Percentiles rank a stretch among this genome's conserved stretches.
These are phyloP conservation scores for Puffinus mauretanicus DNA, from an alignment of 2,113 vertebrate genomes.

Conservation along the genomic window DNA sequence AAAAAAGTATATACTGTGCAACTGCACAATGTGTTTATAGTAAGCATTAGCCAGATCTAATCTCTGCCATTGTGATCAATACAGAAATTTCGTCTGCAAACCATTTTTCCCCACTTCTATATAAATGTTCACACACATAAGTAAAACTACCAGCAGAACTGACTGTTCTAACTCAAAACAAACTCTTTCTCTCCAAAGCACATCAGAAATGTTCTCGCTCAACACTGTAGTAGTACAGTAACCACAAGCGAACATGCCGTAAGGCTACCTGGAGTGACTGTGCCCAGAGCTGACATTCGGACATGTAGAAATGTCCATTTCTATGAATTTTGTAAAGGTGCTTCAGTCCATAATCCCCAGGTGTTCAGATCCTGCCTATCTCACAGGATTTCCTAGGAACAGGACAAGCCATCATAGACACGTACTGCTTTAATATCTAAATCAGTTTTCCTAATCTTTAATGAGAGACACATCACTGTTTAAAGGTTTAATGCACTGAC, in stretches of 20 bases:
- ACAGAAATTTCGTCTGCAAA: neutral
- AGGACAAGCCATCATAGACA: neutral
- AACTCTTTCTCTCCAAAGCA: neutral
- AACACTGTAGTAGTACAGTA: too few species aligned
- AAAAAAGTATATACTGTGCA: neutral
- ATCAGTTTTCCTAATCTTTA: neutral
- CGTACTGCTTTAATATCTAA: neutral
- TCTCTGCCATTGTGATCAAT: neutral
- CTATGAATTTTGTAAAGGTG: neutral
- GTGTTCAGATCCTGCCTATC: neutral
- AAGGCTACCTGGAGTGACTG: too few species aligned
- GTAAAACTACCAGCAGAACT: neutral
- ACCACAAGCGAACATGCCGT: rapidly evolving
- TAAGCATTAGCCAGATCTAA: neutral
- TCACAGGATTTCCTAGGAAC: neutral
- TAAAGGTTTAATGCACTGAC: neutral
- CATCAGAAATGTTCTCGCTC: neutral
- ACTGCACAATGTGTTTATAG: neutral
- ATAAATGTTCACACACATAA: neutral
- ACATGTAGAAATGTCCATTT: neutral
- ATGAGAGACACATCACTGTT: neutral
- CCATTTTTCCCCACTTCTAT: neutral
- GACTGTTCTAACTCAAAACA: neutral
- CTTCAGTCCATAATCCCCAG: neutral
- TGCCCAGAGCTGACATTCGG: neutral